Evolutionary conservation across 2,797 vertebrate species (phyloP), one percentile per base, ranked within the genome.

Genomic region (Neosalanx taihuensis): DNA sequence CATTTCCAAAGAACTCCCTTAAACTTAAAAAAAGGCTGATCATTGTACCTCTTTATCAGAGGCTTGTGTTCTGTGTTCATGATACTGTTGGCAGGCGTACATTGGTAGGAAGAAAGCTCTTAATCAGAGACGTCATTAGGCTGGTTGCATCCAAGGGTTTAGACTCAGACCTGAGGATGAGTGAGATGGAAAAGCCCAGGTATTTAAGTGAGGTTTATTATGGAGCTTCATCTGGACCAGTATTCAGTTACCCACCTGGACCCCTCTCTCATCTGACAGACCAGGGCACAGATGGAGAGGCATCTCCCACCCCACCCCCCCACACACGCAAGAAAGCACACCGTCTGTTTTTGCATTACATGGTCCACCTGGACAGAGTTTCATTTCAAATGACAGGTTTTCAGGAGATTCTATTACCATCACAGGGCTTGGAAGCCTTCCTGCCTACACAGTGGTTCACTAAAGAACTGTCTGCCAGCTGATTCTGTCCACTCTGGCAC

Each of bases 171-270:
- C 37, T 12, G 41, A 9, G 41, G 10, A 46, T 46, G 13, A 13
- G 41, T 46, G 41, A 12, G 41, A 12, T 46, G 41, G 12, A 46
- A 46, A 13, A 12, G 10, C 10, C 41, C 10, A 46, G 41, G 41
- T 46, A 46, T 46, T 46, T 13, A 46, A 12, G 3, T 13, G 10
- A 26, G 41, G 41, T 46, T 46, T 46, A 12, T 46, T 46, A 46
- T 46, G 64, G 71, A 58, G 18, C 30, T 35, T 89, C 87, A 83
- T 90, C 91, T 91, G 92, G 74, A 74, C 83, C 82, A 86, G 86
- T 92, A 91, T 93, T 92, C 81, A 86, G 89, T 93, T 92, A 89
- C 90, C 66, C 75, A 23, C 69, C n/a, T 18, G 13, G 70, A 10
- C 29, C 29, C 56, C 56, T 46, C 9, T 3, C 41, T 46, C 41